Evolutionary conservation across 37 sponge, comb jelly and placozoan species (phyloP).

Genomic region (Aphrocallistes beatrix): DNA sequence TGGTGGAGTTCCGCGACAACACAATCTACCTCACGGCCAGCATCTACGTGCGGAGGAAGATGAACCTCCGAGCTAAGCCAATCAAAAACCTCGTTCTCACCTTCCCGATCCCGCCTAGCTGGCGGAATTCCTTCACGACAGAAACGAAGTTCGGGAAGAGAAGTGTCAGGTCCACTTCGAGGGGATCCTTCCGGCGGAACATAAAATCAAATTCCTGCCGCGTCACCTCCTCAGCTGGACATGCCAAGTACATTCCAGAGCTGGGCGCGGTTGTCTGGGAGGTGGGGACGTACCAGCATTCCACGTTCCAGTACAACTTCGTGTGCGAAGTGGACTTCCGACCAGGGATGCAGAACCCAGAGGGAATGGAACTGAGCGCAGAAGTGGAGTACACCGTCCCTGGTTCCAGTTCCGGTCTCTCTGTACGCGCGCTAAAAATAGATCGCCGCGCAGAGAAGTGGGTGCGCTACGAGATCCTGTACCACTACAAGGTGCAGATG

Average conservation of each 20-base stretch:
- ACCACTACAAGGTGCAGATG: constrained; percentile 70
- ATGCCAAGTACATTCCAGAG: constrained; percentile 62
- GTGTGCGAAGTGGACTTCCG: constrained; percentile 39
- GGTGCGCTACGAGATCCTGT: constrained; percentile 78
- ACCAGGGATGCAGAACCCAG: constrained; percentile 57
- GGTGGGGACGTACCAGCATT: constrained; percentile 40
- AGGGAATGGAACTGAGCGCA: constrained; percentile 30
- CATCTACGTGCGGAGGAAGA: constrained; percentile 56
- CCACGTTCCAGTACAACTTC: constrained; percentile 45
- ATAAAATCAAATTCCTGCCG: constrained; percentile 21
- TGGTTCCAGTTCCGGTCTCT: constrained; percentile 64
- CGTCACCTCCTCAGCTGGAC: constrained; percentile 38
- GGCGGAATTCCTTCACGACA: constrained; percentile 46
- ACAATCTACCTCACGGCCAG: constrained; percentile 41
- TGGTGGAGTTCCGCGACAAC: constrained; percentile 59
- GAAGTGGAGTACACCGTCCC: constrained; percentile 61
- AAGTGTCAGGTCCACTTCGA: constrained; percentile 51
- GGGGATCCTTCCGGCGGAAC: constrained; percentile 71
- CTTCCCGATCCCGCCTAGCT: constrained; percentile 64
- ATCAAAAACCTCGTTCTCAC: constrained; percentile 52
- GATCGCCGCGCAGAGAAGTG: constrained; percentile 45
- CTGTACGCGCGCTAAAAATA: constrained; percentile 21
- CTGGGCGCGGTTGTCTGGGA: constrained; percentile 65
- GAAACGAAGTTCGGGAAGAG: constrained; percentile 51
- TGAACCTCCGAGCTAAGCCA: constrained; percentile 48